These are phyloP conservation scores for Theonella swinhoei DNA, from an alignment of 37 sponge, comb jelly and placozoan species.

Conservation along the genomic window DNA sequence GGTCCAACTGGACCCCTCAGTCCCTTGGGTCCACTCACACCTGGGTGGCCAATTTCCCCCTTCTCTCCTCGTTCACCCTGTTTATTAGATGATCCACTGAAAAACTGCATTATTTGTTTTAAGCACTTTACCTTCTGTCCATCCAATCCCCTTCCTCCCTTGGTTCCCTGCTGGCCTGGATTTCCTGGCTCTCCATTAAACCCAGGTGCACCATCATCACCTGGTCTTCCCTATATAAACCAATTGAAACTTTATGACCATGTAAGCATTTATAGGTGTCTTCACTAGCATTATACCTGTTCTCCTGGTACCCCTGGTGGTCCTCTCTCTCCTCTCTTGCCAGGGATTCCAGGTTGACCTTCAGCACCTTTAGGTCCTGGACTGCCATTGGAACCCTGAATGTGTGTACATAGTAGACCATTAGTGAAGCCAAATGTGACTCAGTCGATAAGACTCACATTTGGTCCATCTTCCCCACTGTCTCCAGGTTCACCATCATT, in stretches of 20 bases:
- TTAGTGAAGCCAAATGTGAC: no score
- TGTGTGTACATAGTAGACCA: background rate
- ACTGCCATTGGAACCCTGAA: constrained; percentile 49
- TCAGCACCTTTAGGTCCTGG: constrained; percentile 30
- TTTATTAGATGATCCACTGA: background rate
- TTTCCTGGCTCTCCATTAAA: constrained; percentile 44
- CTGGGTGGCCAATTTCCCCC: constrained; percentile 59
- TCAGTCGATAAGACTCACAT: no score
- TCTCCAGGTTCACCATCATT: constrained; percentile 45
- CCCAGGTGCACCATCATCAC: constrained; percentile 56
- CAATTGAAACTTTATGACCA: background rate
- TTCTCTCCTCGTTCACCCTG: constrained; percentile 52
- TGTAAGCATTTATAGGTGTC: background rate
- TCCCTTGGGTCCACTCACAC: constrained; percentile 58
- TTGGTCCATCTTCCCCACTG: constrained; percentile 57
- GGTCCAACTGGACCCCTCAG: constrained; percentile 42
- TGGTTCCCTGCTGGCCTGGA: constrained; percentile 51
- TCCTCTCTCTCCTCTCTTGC: constrained; percentile 50
- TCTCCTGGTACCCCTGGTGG: constrained; percentile 41
- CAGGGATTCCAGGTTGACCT: constrained; percentile 47
- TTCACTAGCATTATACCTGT: constrained; percentile 13
- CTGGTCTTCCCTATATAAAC: constrained; percentile 37
- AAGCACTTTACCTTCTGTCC: constrained; percentile 35
- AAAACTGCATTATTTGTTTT: background rate
- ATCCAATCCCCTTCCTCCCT: constrained; percentile 49